Evolutionary conservation across 2,113 vertebrate genomes (phyloP), one percentile per base, ranked within the genome.

Genomic region (Phyllostomus hastatus): DNA sequence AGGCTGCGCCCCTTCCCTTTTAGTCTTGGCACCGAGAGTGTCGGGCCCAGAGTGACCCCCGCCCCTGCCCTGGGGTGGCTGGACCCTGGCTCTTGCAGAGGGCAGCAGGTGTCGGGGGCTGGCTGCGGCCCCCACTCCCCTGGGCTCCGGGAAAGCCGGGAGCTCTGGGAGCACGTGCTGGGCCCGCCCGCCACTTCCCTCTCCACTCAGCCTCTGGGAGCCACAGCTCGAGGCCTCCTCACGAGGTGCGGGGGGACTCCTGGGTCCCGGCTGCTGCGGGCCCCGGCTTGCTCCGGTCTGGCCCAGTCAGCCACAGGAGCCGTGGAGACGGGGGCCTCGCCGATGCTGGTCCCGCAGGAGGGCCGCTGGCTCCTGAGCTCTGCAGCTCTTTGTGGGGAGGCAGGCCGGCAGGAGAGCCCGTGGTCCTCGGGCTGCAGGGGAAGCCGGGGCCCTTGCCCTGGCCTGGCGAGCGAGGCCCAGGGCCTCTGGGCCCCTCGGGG

Each of bases 191-290:
- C 72, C 4, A 0, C 17, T 64, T 22, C 1, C 2, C 31, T 0
- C 54, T 43, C 20, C 7, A 10, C 48, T n/a, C 7, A 10, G 73
- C 73, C 73, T 50, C 28, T 0, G 16, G 28, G 4, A 28, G 0
- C 73, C 73, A 11, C 0, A 0, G n/a, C 8, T 0, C 14, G 0
- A 0, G 8, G 6, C 64, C 6, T 9, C 38, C 35, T 8, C 3
- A 1, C 4, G 38, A 41, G 38, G 38, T 4, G n/a, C 38, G 38
- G 38, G 8, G 2, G 46, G 50, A 33, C 26, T 20, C 16, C 43
- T 35, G 0, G 22, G 22, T 20, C 10, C 7, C 4, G 52, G 24
- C 76, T 1, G 6, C 8, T 28, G 16, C 33, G 7, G 15, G 52
- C 57, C 78, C 5, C 5, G 0, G 14, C 35, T 5, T 66, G 70